Conservation (phyloP, 2,888 invertebrate species). For the Sinhomidia bicolor region DNA sequence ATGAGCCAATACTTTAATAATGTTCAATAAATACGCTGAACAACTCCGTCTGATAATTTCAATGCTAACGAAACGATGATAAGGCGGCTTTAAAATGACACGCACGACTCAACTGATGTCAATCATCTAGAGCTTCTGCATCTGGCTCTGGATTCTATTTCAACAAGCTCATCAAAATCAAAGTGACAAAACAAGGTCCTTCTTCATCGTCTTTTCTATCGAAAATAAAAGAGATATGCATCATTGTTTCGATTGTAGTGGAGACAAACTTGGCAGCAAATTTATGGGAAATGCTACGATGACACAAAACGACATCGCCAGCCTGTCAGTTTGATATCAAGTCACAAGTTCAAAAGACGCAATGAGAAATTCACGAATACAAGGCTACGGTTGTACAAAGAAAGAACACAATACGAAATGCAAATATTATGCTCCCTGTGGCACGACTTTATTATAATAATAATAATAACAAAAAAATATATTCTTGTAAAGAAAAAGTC, state of each 20-base stretch:
- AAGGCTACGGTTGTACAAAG: not conserved
- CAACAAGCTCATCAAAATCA: constrained; percentile 34
- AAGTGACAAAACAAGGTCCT: constrained; percentile 20
- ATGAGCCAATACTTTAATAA: constrained; percentile 52
- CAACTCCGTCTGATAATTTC: not conserved
- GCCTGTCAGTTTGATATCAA: too few species aligned
- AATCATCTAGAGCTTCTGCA: not conserved
- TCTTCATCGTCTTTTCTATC: not conserved
- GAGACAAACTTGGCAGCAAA: not conserved
- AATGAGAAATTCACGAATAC: not conserved
- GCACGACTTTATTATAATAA: not conserved
- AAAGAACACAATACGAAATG: not conserved
- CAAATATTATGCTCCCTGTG: not conserved
- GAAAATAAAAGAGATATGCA: not conserved
- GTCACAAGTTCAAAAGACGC: too few species aligned
- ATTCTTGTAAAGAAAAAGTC: not conserved
- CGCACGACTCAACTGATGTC: constrained; percentile 11
- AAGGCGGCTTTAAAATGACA: constrained; percentile 2
- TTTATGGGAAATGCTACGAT: not conserved
- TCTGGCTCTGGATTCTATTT: not conserved
- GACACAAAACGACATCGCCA: too few species aligned
- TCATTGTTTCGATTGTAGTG: not conserved
- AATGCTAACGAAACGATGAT: not conserved
- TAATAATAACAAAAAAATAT: too few species aligned
- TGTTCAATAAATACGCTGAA: constrained; percentile 30